Conservation (phyloP, 1,140 invertebrate species). For the Apis cerana region DNA sequence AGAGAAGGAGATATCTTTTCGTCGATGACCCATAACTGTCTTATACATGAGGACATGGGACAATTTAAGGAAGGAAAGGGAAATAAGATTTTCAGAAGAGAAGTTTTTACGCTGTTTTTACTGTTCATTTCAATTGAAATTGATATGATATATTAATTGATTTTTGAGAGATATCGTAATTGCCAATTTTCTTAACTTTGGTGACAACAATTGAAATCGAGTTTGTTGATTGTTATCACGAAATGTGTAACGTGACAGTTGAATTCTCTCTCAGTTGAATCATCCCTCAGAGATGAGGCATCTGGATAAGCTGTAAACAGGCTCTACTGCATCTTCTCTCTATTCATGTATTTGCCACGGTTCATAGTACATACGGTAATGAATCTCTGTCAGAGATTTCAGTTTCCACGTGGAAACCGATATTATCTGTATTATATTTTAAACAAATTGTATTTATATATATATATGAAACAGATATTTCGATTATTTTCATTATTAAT, state of each 20-base stretch:
- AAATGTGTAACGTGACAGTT: too few relatives aligned
- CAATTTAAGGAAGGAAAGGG: neutral
- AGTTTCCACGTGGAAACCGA: neutral
- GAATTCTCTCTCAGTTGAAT: neutral
- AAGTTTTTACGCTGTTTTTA: neutral
- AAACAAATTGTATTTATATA: neutral
- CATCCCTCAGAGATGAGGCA: neutral
- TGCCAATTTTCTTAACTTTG: too few relatives aligned
- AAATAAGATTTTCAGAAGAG: neutral
- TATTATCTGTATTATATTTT: too few relatives aligned
- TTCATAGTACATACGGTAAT: neutral
- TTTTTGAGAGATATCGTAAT: too few relatives aligned
- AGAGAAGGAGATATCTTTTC: neutral
- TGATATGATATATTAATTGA: too few relatives aligned
- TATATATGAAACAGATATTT: neutral
- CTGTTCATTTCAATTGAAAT: neutral
- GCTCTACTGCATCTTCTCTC: neutral
- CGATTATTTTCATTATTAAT: too few relatives aligned
- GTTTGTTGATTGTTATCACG: too few relatives aligned
- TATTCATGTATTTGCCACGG: neutral
- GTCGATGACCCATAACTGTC: conserved; percentile 26
- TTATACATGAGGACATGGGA: neutral
- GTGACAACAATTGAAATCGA: too few relatives aligned
- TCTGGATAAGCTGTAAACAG: neutral
- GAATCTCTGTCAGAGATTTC: neutral